Conservation (phyloP, 2,797 vertebrate species). For the Aselliscus stoliczkanus region DNA sequence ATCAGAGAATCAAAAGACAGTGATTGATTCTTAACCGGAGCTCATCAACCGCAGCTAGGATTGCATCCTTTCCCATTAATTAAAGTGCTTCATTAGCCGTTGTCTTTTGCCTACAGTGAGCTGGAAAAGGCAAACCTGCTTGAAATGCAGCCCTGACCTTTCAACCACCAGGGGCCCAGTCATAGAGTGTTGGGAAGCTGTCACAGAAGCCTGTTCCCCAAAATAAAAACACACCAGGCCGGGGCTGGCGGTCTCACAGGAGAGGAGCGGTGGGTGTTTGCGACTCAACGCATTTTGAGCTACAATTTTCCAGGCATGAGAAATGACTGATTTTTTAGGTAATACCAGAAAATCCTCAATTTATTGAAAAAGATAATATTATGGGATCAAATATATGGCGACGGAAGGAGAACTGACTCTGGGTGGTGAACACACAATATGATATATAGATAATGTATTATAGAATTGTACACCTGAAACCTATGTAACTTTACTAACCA, state of each 20-base stretch:
- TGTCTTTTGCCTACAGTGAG: conserved; percentile 25
- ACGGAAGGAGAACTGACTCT: no score
- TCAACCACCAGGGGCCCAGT: not conserved
- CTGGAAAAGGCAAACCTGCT: not conserved
- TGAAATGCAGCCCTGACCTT: not conserved
- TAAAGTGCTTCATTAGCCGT: conserved; percentile 55
- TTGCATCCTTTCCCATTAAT: conserved; percentile 66
- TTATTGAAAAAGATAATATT: not conserved
- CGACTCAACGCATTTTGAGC: not conserved
- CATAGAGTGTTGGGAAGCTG: not conserved
- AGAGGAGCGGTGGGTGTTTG: fast-evolving
- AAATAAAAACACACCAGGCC: not conserved
- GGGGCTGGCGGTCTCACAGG: no score
- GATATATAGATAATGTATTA: no score
- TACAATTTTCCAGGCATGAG: not conserved
- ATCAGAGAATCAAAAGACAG: conserved; percentile 71
- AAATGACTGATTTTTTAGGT: not conserved
- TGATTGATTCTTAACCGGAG: conserved; percentile 73
- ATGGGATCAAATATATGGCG: no score
- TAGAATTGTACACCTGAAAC: no score
- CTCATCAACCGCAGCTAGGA: conserved; percentile 63
- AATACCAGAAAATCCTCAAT: not conserved
- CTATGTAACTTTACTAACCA: no score
- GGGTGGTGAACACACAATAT: no score
- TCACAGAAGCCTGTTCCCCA: not conserved